Percentiles rank a stretch among this genome's conserved stretches.
phyloP scores from a whole-genome alignment of 53 echinoderm and acorn worm genomes.

The Patiria pectinifera region DNA sequence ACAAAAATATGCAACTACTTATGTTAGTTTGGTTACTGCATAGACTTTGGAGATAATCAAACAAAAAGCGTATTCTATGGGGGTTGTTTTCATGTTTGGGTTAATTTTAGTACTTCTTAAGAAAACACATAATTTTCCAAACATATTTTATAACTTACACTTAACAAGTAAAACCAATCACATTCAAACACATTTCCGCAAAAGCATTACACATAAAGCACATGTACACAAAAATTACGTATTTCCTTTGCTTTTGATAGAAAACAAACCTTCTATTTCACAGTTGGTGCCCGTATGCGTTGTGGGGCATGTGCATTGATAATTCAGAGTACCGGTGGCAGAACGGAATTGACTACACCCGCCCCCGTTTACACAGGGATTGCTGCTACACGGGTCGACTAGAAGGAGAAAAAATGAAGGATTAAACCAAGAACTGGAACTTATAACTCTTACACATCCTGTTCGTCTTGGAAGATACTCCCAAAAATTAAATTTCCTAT shows the following conservation, averaged over 20 bases:
- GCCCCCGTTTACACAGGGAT: conserved; percentile 2
- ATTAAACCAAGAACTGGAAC: neutral
- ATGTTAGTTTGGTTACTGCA: too few relatives aligned
- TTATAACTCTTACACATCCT: too few relatives aligned
- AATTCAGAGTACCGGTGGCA: neutral
- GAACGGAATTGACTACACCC: neutral
- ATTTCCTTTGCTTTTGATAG: neutral
- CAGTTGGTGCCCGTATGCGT: neutral
- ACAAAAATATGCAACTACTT: too few relatives aligned
- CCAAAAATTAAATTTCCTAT: too few relatives aligned
- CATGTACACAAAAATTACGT: neutral
- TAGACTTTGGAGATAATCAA: too few relatives aligned
- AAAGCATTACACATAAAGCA: neutral
- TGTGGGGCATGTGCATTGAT: neutral
- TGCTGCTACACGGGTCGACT: conserved; percentile 4
- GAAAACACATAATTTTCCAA: too few relatives aligned
- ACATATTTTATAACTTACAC: too few relatives aligned
- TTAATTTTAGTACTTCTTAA: too few relatives aligned
- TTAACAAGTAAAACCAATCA: too few relatives aligned
- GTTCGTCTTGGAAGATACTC: too few relatives aligned
- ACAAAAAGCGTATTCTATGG: too few relatives aligned
- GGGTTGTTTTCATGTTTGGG: too few relatives aligned
- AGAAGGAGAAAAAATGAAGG: neutral
- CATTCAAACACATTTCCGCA: neutral
- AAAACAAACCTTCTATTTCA: conserved; percentile 8